phyloP scores from a whole-genome alignment of 2,888 invertebrate species.

The Molanna angustata region DNA sequence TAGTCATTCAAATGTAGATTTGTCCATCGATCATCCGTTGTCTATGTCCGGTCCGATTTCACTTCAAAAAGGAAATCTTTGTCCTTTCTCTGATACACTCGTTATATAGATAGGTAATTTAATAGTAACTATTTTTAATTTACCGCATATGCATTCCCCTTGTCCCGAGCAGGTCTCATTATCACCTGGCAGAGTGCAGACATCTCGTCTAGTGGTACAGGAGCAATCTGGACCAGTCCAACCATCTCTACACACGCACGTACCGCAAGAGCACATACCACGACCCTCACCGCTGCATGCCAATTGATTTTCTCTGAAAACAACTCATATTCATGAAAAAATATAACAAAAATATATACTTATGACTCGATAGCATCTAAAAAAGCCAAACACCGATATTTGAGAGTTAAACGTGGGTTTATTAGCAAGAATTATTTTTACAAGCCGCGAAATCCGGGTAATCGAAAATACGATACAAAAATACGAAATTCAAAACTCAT shows the following conservation, averaged over 20 bases:
- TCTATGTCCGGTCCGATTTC: too few species aligned
- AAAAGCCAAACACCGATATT: neutral
- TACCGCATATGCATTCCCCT: constrained; percentile 76
- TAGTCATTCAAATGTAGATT: too few species aligned
- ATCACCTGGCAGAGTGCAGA: constrained; percentile 54
- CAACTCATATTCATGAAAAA: neutral
- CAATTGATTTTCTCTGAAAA: constrained; percentile 38
- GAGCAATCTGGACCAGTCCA: constrained; percentile 60
- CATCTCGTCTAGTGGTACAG: constrained; percentile 50
- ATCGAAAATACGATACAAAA: too few species aligned
- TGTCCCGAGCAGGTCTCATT: constrained; percentile 62
- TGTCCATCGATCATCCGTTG: too few species aligned
- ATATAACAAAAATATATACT: neutral
- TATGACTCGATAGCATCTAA: too few species aligned
- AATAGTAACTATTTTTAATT: neutral
- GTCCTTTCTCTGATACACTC: too few species aligned
- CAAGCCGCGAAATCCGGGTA: too few species aligned
- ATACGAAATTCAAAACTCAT: too few species aligned
- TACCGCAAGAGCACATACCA: constrained; percentile 74
- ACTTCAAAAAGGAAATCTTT: too few species aligned
- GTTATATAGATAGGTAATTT: too few species aligned
- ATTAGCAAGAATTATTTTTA: too few species aligned
- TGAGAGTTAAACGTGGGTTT: neutral
- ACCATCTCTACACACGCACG: constrained; percentile 63
- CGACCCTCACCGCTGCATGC: constrained; percentile 60